Percentiles rank a stretch among this genome's conserved stretches.
Conservation (phyloP, 2,797 vertebrate genomes). For the Hafferia zeledoni region DNA sequence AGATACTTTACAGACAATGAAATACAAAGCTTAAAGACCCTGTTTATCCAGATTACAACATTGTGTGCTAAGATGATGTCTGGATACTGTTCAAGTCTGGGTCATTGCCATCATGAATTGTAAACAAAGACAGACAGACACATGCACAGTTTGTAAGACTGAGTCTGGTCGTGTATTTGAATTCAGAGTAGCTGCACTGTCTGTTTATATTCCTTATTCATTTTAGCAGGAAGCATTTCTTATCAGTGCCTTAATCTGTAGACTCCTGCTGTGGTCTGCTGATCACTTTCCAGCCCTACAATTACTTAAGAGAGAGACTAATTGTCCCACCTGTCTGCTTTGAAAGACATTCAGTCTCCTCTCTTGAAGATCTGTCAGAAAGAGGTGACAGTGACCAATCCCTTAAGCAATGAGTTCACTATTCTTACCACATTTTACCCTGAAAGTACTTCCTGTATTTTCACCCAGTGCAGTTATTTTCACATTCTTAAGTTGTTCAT, state of each 20-base stretch:
- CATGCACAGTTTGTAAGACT: neutral
- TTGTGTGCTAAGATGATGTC: neutral
- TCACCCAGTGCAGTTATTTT: neutral
- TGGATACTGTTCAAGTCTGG: neutral
- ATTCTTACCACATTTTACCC: neutral
- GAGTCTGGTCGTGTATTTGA: neutral
- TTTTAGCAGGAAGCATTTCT: neutral
- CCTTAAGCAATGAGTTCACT: neutral
- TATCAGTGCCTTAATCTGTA: neutral
- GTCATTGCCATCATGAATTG: neutral
- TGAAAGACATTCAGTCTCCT: neutral
- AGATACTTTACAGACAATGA: neutral
- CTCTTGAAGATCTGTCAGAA: neutral
- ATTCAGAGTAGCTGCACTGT: neutral
- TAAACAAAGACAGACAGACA: neutral
- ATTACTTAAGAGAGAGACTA: neutral
- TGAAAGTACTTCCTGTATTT: neutral
- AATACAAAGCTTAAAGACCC: neutral
- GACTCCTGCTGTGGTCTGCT: neutral
- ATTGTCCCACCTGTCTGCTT: neutral
- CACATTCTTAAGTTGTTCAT: neutral
- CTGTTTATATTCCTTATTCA: neutral
- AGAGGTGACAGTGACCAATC: neutral
- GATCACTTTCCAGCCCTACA: neutral
- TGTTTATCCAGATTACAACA: neutral